A percentile compares a stretch with the other conserved stretches of the same genome.
Evolutionary conservation across 2,797 vertebrate genomes (phyloP).

Genomic region (Propithecus deckenii): DNA sequence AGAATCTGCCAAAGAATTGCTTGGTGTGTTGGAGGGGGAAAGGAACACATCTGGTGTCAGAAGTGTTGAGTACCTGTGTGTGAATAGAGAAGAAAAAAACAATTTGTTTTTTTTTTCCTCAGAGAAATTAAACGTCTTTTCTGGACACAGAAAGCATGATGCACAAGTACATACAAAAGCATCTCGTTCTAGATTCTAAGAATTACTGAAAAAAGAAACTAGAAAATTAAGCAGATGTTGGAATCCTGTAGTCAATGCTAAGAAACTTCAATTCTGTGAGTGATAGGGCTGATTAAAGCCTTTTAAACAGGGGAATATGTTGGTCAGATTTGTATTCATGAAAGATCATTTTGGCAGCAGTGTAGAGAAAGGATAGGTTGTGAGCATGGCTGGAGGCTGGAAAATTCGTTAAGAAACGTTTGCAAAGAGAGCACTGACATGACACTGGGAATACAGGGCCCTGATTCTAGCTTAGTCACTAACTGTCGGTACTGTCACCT

Average conservation of each 20-base stretch:
- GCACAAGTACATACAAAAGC: not conserved
- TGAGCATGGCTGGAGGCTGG: not conserved
- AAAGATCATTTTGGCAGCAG: constrained; percentile 29
- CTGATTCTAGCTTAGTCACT: not conserved
- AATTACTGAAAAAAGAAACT: not conserved
- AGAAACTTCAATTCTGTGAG: constrained; percentile 33
- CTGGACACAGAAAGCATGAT: not conserved
- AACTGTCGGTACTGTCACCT: not conserved
- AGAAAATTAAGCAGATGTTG: constrained; percentile 13
- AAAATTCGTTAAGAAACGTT: constrained; percentile 30
- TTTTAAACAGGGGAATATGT: constrained; percentile 22
- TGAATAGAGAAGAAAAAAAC: not conserved
- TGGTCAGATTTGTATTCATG: constrained; percentile 48
- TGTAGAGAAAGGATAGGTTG: not conserved
- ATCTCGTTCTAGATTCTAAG: not conserved
- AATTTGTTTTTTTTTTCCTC: not conserved
- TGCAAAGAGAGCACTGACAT: not conserved
- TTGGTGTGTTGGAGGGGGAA: not conserved
- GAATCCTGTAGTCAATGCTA: not conserved
- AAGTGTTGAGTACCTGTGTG: not conserved
- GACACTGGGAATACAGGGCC: not conserved
- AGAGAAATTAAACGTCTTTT: not conserved
- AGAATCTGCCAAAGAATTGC: not conserved
- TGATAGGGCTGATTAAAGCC: not conserved
- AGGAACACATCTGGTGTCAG: not conserved